phyloP scores from a whole-genome alignment of 1,140 invertebrate species.

The Drosophila miranda region DNA sequence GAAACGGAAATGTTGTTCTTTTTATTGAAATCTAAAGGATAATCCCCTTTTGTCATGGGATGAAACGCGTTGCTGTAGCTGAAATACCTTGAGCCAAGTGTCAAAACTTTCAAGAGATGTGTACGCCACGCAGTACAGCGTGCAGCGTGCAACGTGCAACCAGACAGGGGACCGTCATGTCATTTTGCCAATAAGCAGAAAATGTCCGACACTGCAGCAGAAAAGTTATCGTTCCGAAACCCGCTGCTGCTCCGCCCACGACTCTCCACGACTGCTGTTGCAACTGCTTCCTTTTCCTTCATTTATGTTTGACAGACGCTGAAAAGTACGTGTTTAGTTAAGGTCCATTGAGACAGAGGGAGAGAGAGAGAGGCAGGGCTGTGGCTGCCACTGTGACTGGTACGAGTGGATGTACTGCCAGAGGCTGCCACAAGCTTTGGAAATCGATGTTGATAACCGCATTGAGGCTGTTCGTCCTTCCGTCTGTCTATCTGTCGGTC shows the following conservation, averaged over 20 bases:
- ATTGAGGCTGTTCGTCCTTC: slow-evolving; percentile 14
- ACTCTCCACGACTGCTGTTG: slow-evolving; percentile 9
- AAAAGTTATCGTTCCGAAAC: slow-evolving; percentile 25
- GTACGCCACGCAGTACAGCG: neutral
- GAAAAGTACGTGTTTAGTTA: slow-evolving; percentile 66
- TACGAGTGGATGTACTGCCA: no score
- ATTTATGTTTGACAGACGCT: slow-evolving; percentile 63
- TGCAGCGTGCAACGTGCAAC: no score
- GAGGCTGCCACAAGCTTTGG: slow-evolving; percentile 22
- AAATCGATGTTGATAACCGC: slow-evolving; percentile 67
- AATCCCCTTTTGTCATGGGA: no score
- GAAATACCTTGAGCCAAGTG: slow-evolving; percentile 16
- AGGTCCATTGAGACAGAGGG: slow-evolving; percentile 11
- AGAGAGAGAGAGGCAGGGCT: neutral
- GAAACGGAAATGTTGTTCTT: no score
- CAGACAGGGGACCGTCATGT: slow-evolving; percentile 14
- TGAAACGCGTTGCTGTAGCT: neutral
- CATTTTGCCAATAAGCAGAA: slow-evolving; percentile 62
- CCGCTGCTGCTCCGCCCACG: slow-evolving; percentile 12
- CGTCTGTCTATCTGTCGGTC: slow-evolving; percentile 1
- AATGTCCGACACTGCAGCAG: slow-evolving; percentile 28
- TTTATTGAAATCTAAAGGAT: no score
- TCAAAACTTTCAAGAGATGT: slow-evolving; percentile 22
- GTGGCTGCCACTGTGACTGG: neutral
- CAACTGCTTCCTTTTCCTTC: slow-evolving; percentile 14